Percentiles rank a stretch among this genome's conserved stretches.
phyloP scores from a whole-genome alignment of 2,888 invertebrate species.

The Adelphocoris suturalis region DNA sequence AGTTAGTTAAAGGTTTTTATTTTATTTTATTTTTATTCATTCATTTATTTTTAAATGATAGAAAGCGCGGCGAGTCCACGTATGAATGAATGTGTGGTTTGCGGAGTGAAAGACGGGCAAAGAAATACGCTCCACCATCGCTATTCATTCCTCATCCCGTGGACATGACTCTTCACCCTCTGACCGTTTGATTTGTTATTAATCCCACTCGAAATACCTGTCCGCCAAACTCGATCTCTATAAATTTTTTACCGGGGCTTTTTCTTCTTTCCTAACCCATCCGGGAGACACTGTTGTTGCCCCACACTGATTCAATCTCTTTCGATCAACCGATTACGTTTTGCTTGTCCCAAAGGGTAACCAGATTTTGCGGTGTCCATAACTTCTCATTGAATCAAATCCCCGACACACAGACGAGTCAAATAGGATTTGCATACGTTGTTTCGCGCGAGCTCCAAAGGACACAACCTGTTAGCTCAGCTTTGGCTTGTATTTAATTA shows the following conservation, averaged over 20 bases:
- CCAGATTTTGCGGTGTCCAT: not conserved
- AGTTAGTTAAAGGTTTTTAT: too few relatives aligned
- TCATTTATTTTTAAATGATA: too few relatives aligned
- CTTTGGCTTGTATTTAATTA: too few relatives aligned
- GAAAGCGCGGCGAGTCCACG: too few relatives aligned
- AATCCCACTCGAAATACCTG: conserved; percentile 17
- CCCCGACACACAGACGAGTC: not conserved
- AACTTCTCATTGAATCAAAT: conserved; percentile 9
- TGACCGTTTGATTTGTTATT: conserved; percentile 24
- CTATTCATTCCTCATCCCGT: not conserved
- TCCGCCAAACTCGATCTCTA: conserved; percentile 27
- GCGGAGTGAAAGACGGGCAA: not conserved
- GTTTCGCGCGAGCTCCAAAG: not conserved
- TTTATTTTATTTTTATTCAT: too few relatives aligned
- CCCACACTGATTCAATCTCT: not conserved
- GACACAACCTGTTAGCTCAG: too few relatives aligned
- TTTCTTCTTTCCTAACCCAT: not conserved
- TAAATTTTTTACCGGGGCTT: not conserved
- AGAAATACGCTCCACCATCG: not conserved
- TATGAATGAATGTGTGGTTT: not conserved
- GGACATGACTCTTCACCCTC: not conserved
- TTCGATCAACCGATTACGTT: conserved; percentile 22
- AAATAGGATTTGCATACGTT: not conserved
- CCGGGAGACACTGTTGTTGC: not conserved
- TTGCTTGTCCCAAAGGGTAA: not conserved